These are phyloP conservation scores for Naja naja DNA, from an alignment of 2,113 vertebrate species.

Conservation along the genomic window DNA sequence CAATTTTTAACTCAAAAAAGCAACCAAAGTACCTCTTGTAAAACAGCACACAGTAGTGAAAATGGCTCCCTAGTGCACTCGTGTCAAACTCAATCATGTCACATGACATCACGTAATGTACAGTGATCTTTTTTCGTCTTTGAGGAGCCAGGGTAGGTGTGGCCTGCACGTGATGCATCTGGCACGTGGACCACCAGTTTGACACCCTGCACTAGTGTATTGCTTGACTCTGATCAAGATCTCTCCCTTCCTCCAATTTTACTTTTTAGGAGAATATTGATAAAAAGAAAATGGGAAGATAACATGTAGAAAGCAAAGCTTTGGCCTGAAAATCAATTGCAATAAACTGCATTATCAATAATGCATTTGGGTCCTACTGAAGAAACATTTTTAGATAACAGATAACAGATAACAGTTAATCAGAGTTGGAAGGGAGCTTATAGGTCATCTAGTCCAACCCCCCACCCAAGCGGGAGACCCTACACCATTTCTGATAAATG, in stretches of 20 bases:
- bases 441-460: too few species aligned
- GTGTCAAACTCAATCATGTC: too few species aligned
- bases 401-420: too few species aligned
- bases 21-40: background rate
- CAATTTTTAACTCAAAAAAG: background rate
- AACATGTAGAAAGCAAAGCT: background rate
- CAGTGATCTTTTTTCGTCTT: too few species aligned
- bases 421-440: too few species aligned
- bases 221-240: background rate
- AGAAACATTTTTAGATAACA: background rate
- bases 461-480: too few species aligned
- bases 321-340: background rate
- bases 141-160: too few species aligned
- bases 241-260: background rate
- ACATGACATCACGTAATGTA: too few species aligned
- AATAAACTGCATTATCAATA: background rate
- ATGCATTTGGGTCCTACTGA: background rate
- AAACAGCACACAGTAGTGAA: background rate
- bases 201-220: background rate
- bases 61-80: background rate
- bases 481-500: too few species aligned
- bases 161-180: too few species aligned
- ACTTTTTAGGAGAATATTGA: background rate
- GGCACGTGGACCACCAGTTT: too few species aligned
- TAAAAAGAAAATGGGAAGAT: background rate